Percentiles rank a stretch among this genome's conserved stretches.
phyloP scores from a whole-genome alignment of 1,140 invertebrate species.

The Phenacoccus solenopsis region DNA sequence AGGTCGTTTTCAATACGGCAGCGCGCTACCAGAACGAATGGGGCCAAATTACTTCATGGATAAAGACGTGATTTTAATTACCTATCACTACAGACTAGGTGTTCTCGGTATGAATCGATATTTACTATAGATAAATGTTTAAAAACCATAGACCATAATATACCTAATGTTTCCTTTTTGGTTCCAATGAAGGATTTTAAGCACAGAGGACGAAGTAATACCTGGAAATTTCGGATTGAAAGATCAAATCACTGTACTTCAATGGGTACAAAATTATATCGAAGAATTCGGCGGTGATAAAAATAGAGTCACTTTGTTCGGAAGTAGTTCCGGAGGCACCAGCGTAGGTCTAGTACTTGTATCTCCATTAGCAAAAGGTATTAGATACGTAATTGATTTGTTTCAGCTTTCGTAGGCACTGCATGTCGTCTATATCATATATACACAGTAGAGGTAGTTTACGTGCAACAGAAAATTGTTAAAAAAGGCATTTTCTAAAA shows the following conservation, averaged over 20 bases:
- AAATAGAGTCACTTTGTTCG: constrained; percentile 22
- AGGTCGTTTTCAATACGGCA: constrained; percentile 34
- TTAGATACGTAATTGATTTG: not conserved
- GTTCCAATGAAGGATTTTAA: constrained; percentile 26
- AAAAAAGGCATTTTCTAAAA: not conserved
- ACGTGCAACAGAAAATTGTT: not conserved
- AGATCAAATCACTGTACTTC: constrained; percentile 23
- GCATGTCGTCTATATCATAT: too few relatives aligned
- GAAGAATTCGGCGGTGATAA: constrained; percentile 24
- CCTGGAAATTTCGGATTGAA: constrained; percentile 25
- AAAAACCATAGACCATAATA: too few relatives aligned
- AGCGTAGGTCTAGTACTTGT: constrained; percentile 21
- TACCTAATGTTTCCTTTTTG: constrained; percentile 31
- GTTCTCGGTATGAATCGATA: constrained; percentile 24
- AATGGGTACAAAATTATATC: constrained; percentile 26
- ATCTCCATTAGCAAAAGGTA: constrained; percentile 22
- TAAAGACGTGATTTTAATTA: constrained; percentile 49
- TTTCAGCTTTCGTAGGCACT: too few relatives aligned
- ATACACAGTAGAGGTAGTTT: too few relatives aligned
- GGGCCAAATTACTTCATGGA: constrained; percentile 31
- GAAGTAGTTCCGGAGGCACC: constrained; percentile 22
- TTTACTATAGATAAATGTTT: too few relatives aligned
- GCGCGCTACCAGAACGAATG: constrained; percentile 31
- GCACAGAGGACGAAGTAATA: constrained; percentile 21
- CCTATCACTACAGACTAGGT: constrained; percentile 52